Conservation (phyloP, 2,888 invertebrate genomes). For the Cantharis nigra region DNA sequence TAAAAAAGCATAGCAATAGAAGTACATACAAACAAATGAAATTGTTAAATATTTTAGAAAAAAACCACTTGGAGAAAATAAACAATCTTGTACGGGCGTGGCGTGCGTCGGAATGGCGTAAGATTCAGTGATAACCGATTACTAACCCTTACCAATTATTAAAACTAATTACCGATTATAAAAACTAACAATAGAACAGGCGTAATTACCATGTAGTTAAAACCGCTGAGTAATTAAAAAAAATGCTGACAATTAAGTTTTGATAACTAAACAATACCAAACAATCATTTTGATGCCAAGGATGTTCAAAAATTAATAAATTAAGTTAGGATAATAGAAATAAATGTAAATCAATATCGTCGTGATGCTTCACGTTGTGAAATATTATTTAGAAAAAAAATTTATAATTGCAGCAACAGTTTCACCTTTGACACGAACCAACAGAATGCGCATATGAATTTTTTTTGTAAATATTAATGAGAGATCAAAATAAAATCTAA, state of each 20-base stretch:
- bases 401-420: background rate
- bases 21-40: too few relatives aligned
- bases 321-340: background rate
- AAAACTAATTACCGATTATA: background rate
- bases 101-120: background rate
- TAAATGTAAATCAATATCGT: background rate
- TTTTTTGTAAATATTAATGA: background rate
- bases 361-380: background rate
- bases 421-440: background rate
- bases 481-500: background rate
- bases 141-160: background rate
- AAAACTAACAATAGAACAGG: background rate
- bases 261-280: background rate
- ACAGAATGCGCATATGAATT: background rate
- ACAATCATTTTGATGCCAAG: background rate
- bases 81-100: background rate
- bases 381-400: background rate
- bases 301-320: background rate
- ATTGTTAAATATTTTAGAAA: too few relatives aligned
- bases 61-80: background rate
- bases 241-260: background rate
- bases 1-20: too few relatives aligned
- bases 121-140: background rate
- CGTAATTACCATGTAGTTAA: background rate
- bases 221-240: background rate